Evolutionary conservation across 2,888 invertebrate genomes (phyloP), one percentile per base, ranked within the genome.

Genomic region (Pecten maximus): DNA sequence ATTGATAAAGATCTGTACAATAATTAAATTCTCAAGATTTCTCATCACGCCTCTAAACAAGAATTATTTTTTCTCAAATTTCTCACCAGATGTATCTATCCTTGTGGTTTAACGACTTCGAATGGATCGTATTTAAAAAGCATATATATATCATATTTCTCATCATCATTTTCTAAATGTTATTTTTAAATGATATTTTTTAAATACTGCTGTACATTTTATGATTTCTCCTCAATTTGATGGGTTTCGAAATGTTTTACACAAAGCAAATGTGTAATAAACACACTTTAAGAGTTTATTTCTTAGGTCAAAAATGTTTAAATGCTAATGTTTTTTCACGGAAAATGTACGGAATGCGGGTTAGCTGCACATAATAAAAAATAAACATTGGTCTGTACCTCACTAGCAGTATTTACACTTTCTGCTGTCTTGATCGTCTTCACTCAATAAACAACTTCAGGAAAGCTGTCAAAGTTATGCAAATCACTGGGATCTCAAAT

Each of bases 11-110:
- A 74, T 74, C 74, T 35, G 74, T 15, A 35, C 74, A 74, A 74
- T 74, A 74, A 74, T 74, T 74, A 74, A 74, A 74, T 74, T 74
- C 74, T 74, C 74, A 74, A 74, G 10, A 74, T 74, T 74, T 74
- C 74, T 74, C 74, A 28, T 74, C 74, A 74, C 74, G 16, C 74
- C 74, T 74, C 35, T 74, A 74, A 74, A 74, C 0, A 28, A 74
- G 74, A 74, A 74, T 74, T 74, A 74, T 12, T 54, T 74, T 28
- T 74, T 74, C 74, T 74, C 74, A 28, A 74, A 28, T 74, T 60
- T 74, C 74, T 74, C 74, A 3, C 35, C 28, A 74, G 19, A 74
- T 74, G 74, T 74, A 28, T 74, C 74, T 35, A 1, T 74, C 1
- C 35, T 19, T 74, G 10, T 74, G 28, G 10, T 74, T 74, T 74